Evolutionary conservation across 2,113 vertebrate genomes (phyloP).

Genomic region (Syngnathoides biaculeatus): DNA sequence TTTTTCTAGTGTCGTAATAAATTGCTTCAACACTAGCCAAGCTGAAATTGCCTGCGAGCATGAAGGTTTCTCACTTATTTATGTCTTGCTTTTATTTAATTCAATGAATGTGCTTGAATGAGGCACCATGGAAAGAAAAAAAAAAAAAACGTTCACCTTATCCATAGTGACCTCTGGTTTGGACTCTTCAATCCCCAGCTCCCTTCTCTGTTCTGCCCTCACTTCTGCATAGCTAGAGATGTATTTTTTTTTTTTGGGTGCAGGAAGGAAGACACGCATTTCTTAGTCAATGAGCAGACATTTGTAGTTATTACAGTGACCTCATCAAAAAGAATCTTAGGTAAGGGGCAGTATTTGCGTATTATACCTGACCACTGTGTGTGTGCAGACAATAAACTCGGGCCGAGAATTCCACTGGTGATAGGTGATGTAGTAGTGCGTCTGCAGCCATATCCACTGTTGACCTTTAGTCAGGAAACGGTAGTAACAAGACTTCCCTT

Average conservation of each 20-base stretch:
- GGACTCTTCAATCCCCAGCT: conserved; percentile 91
- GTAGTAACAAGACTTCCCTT: conserved; percentile 98
- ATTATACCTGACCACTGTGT: conserved; percentile 93
- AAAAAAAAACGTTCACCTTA: conserved; percentile 76
- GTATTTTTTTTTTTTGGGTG: not conserved
- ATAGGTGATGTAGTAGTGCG: conserved; percentile 98
- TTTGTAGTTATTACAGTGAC: not conserved
- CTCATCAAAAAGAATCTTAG: not conserved
- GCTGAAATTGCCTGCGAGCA: not conserved
- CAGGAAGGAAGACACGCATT: not conserved
- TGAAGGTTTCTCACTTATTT: not conserved
- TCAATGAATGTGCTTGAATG: not conserved
- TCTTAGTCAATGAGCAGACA: not conserved
- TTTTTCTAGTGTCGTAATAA: not conserved
- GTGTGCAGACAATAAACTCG: conserved; percentile 98
- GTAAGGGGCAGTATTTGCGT: not conserved
- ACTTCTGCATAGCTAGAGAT: conserved; percentile 90
- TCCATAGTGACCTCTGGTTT: conserved; percentile 83
- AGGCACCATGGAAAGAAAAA: not conserved
- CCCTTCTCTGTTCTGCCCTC: conserved; percentile 87
- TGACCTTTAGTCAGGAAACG: conserved; percentile 98
- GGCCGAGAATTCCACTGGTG: conserved; percentile 99
- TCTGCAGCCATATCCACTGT: conserved; percentile 99
- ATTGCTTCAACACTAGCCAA: not conserved
- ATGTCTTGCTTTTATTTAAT: not conserved